Evolutionary conservation across 2,113 vertebrate genomes (phyloP), one percentile per base, ranked within the genome.

Genomic region (Gymnorhina tibicen): DNA sequence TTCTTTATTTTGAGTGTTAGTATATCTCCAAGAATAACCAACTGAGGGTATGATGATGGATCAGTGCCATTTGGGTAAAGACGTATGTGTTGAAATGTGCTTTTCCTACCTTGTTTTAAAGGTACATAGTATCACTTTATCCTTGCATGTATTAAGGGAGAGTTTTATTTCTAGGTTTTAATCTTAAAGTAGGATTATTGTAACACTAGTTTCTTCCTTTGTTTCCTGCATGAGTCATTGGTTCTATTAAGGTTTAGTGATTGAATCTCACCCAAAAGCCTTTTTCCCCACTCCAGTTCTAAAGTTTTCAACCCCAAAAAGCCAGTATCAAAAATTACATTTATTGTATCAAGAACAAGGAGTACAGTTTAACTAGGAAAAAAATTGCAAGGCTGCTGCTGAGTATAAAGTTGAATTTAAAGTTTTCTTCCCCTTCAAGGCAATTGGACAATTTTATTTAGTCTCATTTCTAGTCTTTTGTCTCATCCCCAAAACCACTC

Each of bases 241-340:
- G 11, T 59, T 90, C 27, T 79, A 1, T 47, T 63, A 49, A 49
- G 24, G 24, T 50, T 68, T 75, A 60, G 14, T 75, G 39, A 44
- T 75, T 67, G 44, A 85, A 56, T 75, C 28, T 93, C 58, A 72
- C 24, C 10, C 26, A 22, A 69, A 55, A 90, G 15, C 47, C 35
- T 41, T 63, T 22, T 3, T 2, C 1, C 4, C 1, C 1, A 3
- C 17, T 10, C 7, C 24, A 33, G 0, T 75, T 80, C 19, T 47
- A 13, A 91, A 73, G 23, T 69, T 91, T 77, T 88, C 8, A 32
- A 58, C 33, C 15, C 37, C 2, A 10, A 73, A 73, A 86, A 62
- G 9, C 13, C 6, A 2, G 6, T 74, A n/a, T 52, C 19, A 92
- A 63, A 85, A 93, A 33, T 64, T 35, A 23, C n/a, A 20, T 72